phyloP scores from a whole-genome alignment of 2,888 invertebrate genomes.

The Drymonia ruficornis region DNA sequence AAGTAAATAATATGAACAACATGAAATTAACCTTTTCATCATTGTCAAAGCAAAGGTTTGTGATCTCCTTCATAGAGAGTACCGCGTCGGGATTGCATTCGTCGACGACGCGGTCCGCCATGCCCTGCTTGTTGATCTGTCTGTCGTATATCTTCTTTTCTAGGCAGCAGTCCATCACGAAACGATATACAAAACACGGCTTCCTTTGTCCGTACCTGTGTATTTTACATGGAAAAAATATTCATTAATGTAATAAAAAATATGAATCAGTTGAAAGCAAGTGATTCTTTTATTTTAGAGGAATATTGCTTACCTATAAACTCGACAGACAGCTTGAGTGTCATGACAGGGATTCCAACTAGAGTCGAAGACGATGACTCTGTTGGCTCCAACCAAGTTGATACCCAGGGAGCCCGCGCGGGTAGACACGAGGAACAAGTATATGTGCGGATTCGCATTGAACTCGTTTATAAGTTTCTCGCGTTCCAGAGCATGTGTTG shows the following conservation, averaged over 20 bases:
- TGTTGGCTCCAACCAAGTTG: conserved; percentile 98
- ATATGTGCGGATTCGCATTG: conserved; percentile 93
- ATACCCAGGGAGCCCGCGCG: conserved; percentile 98
- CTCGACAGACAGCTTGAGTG: conserved; percentile 98
- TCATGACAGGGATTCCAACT: conserved; percentile 99
- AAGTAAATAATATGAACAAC: too few species aligned
- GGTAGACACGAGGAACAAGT: conserved; percentile 97
- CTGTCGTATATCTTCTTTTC: conserved; percentile 99
- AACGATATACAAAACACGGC: conserved; percentile 97
- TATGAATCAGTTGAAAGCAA: too few species aligned
- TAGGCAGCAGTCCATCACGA: conserved; percentile 98
- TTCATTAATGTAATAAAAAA: background rate
- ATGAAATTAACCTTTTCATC: conserved; percentile 84
- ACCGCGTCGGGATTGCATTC: conserved; percentile 99
- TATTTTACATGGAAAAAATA: background rate
- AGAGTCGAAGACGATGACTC: conserved; percentile 98
- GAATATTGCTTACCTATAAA: conserved; percentile 86
- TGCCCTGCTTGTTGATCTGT: conserved; percentile 99
- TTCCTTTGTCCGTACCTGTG: conserved; percentile 95
- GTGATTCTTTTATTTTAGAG: too few species aligned
- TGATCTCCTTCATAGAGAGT: conserved; percentile 94
- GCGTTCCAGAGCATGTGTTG: conserved; percentile 96
- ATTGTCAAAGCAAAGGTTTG: conserved; percentile 95
- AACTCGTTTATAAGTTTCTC: conserved; percentile 98
- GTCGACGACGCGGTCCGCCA: conserved; percentile 99